Percentiles rank a stretch among this genome's conserved stretches.
phyloP scores from a whole-genome alignment of 2,888 invertebrate species.

The Aporophyla nigra region DNA sequence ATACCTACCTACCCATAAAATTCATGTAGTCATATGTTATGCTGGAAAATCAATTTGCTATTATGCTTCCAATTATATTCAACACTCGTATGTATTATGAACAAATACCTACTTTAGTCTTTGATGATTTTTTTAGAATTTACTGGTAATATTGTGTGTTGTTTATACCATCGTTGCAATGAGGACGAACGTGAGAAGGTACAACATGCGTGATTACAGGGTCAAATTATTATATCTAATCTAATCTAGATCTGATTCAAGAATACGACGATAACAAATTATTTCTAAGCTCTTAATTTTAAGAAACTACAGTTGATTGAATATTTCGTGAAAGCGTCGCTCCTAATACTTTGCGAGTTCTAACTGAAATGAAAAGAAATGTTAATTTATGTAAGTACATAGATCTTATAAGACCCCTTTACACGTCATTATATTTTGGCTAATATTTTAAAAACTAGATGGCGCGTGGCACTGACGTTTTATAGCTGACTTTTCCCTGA shows the following conservation, averaged over 20 bases:
- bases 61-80: constrained; percentile 26
- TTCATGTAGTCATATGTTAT: not conserved
- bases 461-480: no score
- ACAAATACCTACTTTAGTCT: not conserved
- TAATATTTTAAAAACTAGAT: no score
- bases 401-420: no score
- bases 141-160: not conserved
- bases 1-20: not conserved
- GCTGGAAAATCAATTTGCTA: constrained; percentile 50
- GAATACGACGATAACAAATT: not conserved
- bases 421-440: no score
- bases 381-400: no score
- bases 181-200: constrained; percentile 3
- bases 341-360: not conserved
- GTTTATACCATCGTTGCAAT: not conserved
- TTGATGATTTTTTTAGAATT: constrained; percentile 9
- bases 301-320: not conserved
- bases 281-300: not conserved
- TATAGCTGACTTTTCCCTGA: no score
- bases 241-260: no score
- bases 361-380: no score
- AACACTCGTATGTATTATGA: constrained; percentile 10
- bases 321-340: not conserved
- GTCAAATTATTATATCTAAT: no score
- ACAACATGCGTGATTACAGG: not conserved